phyloP scores from a whole-genome alignment of 2,113 vertebrate species.

The Callionymus lyra region DNA sequence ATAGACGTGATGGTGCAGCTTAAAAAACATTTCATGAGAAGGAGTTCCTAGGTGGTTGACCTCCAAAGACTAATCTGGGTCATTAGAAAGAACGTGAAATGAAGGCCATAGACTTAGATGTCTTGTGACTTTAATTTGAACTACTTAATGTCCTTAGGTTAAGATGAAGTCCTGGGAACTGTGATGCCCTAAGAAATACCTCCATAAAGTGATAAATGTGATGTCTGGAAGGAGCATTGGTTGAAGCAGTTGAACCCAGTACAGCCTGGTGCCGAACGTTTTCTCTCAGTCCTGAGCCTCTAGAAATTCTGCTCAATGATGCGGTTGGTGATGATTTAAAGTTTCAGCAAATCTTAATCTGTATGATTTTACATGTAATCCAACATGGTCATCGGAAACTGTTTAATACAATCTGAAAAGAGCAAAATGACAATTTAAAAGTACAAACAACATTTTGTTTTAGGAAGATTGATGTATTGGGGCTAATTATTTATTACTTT shows the following conservation, averaged over 20 bases:
- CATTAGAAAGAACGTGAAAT: neutral
- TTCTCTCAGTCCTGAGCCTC: constrained; percentile 7
- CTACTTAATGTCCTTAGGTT: neutral
- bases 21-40: too few species aligned
- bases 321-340: neutral
- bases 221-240: neutral
- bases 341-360: neutral
- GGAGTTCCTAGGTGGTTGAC: too few species aligned
- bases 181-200: constrained; percentile 4
- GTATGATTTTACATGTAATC: too few species aligned
- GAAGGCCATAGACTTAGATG: neutral
- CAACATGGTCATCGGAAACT: too few species aligned
- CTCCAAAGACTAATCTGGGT: too few species aligned
- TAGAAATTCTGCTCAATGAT: too few species aligned
- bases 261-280: constrained; percentile 21
- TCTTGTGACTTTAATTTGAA: constrained; percentile 7
- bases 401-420: too few species aligned
- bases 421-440: too few species aligned
- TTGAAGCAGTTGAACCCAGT: constrained; percentile 11
- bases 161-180: constrained; percentile 2
- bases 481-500: too few species aligned
- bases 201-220: neutral
- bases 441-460: neutral
- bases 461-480: too few species aligned
- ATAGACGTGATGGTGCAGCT: too few species aligned